phyloP scores from a whole-genome alignment of 2,888 invertebrate genomes.

The Mallateleia sp. region DNA sequence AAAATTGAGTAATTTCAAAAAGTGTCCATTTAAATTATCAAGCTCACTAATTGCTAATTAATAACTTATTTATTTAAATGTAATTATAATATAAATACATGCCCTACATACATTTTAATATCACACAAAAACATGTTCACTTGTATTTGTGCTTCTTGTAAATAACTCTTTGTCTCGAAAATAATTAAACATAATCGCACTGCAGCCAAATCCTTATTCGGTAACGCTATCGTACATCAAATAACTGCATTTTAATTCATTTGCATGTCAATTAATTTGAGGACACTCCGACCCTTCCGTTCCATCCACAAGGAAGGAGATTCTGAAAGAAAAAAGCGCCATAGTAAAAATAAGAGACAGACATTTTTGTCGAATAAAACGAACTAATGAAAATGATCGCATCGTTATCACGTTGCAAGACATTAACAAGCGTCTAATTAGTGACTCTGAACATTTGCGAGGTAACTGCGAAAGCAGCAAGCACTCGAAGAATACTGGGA shows the following conservation, averaged over 20 bases:
- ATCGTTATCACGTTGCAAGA: conserved; percentile 40
- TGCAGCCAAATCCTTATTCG: not conserved
- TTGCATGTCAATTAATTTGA: not conserved
- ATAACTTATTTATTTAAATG: too few species aligned
- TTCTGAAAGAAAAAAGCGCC: conserved; percentile 3
- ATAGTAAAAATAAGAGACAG: not conserved
- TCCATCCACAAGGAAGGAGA: not conserved
- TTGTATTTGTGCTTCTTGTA: too few species aligned
- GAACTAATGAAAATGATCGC: conserved; percentile 17
- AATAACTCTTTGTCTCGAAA: not conserved
- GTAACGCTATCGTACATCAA: not conserved
- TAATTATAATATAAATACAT: not conserved
- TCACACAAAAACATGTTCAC: too few species aligned
- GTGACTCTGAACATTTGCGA: conserved; percentile 36
- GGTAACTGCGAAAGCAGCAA: conserved; percentile 45
- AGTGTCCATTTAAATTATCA: too few species aligned
- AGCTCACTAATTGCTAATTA: too few species aligned
- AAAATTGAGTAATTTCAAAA: too few species aligned
- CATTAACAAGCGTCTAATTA: conserved; percentile 52
- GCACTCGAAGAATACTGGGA: conserved; percentile 46
- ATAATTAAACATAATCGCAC: not conserved
- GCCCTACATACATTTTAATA: too few species aligned
- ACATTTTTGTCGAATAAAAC: not conserved
- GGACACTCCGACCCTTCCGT: not conserved
- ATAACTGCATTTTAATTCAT: not conserved